A percentile compares a stretch with the other conserved stretches of the same genome.
Evolutionary conservation across 1,140 invertebrate genomes (phyloP).

Genomic region (Drosophila paulistorum): DNA sequence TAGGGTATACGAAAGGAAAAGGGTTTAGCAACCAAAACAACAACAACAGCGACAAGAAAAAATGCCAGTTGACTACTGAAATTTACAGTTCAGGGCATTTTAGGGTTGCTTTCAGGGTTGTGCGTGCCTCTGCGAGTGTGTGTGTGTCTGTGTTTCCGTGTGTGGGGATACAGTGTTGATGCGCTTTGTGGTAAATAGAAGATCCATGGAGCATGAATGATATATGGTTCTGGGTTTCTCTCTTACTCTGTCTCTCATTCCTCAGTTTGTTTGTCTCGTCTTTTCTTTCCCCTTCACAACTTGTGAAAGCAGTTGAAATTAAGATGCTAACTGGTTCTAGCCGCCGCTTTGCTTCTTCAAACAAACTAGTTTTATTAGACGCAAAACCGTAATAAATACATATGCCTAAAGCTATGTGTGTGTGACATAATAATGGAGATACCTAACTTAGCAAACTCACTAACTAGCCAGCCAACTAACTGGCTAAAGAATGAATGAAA

Average conservation of each 20-base stretch:
- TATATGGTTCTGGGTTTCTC: constrained; percentile 19
- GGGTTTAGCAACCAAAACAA: constrained; percentile 10
- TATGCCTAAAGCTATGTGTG: not conserved
- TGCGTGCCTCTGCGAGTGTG: not conserved
- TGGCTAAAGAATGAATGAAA: not conserved
- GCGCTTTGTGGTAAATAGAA: constrained; percentile 13
- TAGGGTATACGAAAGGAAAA: constrained; percentile 19
- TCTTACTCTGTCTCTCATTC: not conserved
- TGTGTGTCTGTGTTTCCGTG: not conserved
- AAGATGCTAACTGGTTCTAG: constrained; percentile 18
- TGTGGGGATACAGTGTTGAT: constrained; percentile 16
- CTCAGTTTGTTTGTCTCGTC: not conserved
- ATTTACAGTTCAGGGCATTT: constrained; percentile 59
- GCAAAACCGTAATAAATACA: not conserved
- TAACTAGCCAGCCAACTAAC: not conserved
- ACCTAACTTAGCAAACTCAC: not conserved
- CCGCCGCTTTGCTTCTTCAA: not conserved
- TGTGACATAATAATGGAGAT: constrained; percentile 4
- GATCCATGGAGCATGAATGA: constrained; percentile 6
- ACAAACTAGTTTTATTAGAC: constrained; percentile 4
- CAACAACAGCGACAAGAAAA: constrained; percentile 5
- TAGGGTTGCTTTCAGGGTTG: constrained; percentile 40
- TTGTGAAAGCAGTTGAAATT: constrained; percentile 20
- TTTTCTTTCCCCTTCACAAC: not conserved
- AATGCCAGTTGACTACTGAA: constrained; percentile 31